Base-by-base conservation (phyloP, 2,797 vertebrate species). In the Pampus argenteus region DNA sequence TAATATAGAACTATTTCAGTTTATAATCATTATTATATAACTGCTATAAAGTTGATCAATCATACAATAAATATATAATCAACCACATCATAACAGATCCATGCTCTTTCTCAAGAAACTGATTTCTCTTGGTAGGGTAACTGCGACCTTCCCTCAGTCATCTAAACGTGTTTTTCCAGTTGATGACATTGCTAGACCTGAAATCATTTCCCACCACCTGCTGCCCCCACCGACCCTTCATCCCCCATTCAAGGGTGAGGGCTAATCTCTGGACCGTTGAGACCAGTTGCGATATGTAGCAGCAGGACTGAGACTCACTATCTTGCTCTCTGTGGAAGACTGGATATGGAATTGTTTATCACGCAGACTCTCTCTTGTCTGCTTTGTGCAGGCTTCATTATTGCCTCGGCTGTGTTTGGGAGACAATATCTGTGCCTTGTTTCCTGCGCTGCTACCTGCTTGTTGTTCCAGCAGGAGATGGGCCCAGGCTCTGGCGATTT, bases 281-380 rank as follows among this genome's bases (percentile, higher is more conserved):
- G 86, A 91, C 83, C 87, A 73, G 74, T 66, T 80, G 83, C 58
- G 84, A 86, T 88, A 89, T 34, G 78, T 40, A 63, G 69, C 80
- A 69, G 77, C 77, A 66, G 81, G 75, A 66, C 73, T 65, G 80
- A 66, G 82, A 82, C 75, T 81, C 55, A 18, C 88, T 85, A 83
- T 90, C 91, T 89, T 4, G 40, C 63, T 82, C 71, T 65, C 71
- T 72, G 85, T 70, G 88, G 86, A 85, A 82, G 87, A 80, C 88
- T 90, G 83, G 88, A 89, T 89, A 86, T 90, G 86, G 86, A 89
- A 90, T 89, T 89, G 87, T 92, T 90, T 91, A 91, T 90, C 86
- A 81, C 87, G 79, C 68, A 48, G 75, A 59, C 85, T 86, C 81
- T 82, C 77, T 78, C 67, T 82, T 83, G 85, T 89, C 85, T 82